Evolutionary conservation across 2,113 vertebrate genomes (phyloP).

Genomic region (Dryoscopus gambensis): DNA sequence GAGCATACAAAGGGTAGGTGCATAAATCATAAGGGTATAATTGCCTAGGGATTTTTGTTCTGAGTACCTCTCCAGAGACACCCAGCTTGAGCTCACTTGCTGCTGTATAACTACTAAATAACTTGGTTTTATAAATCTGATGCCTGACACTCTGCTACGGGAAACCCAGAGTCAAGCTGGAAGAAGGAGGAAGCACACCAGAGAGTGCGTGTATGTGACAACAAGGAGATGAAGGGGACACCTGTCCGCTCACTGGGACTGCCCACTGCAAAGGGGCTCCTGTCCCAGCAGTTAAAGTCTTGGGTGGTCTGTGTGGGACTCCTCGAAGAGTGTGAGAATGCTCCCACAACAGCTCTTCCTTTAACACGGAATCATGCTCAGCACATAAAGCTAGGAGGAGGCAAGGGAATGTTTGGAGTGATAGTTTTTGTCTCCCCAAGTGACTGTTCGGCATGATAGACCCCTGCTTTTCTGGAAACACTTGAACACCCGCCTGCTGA

Average conservation of each 20-base stretch:
- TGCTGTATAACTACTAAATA: not conserved
- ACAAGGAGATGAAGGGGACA: not conserved
- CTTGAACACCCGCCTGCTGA: not conserved
- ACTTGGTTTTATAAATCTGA: not conserved
- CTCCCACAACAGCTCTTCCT: not conserved
- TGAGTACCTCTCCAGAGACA: not conserved
- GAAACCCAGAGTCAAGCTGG: not conserved
- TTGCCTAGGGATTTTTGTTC: not conserved
- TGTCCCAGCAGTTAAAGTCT: not conserved
- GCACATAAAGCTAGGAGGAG: not conserved
- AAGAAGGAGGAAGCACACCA: not conserved
- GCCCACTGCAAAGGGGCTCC: not conserved
- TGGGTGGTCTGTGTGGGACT: fast-evolving
- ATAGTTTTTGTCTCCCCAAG: not conserved
- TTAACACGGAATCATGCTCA: not conserved
- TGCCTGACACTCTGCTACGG: not conserved
- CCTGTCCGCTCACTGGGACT: not conserved
- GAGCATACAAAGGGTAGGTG: not conserved
- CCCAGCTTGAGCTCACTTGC: not conserved
- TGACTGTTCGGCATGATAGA: not conserved
- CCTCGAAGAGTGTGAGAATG: not conserved
- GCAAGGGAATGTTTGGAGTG: not conserved
- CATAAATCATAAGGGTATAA: not conserved
- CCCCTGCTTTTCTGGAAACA: not conserved
- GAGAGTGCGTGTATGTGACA: not conserved